Base-by-base conservation (phyloP, 2,888 invertebrate species). In the Volucella zonaria region DNA sequence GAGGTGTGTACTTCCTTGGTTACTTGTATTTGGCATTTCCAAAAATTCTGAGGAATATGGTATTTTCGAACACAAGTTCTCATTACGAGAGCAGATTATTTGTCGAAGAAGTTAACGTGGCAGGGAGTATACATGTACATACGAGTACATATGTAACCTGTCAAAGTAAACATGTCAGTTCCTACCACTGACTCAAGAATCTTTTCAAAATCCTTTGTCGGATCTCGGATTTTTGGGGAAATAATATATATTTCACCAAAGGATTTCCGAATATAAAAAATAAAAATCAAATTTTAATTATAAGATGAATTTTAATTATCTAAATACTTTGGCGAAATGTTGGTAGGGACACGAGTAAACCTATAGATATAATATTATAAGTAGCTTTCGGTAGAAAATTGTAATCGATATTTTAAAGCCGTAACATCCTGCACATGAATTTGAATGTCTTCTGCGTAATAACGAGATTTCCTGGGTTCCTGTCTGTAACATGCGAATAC, bases 281-380 rank as follows among this genome's bases (percentile, higher is more conserved):
- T 38, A 4, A 40, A 14, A 58, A 1, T 3, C n/a, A 40, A 15
- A 38, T 58, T n/a, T 58, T 58, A 56, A 56, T 56, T 38, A 56
- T 2, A 58, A 11, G 15, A 10, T 12, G 42, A 12, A 43, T 12
- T 42, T 59, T 59, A 14, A 59, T 59, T 59, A 59, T 59, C 58
- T 11, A 42, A 59, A 59, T 40, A 15, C 40, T 9, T 3, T 10
- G 8, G 10, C 1, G 10, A 40, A 15, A 40, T 1, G 1, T 1
- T 9, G 1, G 10, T 14, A 10, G 12, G 11, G 38, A 11, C 2
- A 18, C 4, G 11, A 31, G 23, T 8, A 11, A 12, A 11, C 15
- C 23, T 2, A 38, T 23, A 4, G 3, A n/a, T n/a, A n/a, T n/a
- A 4, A 4, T 23, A 18, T 18, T 18, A 18, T 18, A 23, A 23